Conservation (phyloP, 2,113 vertebrate species). For the Vulpes vulpes region DNA sequence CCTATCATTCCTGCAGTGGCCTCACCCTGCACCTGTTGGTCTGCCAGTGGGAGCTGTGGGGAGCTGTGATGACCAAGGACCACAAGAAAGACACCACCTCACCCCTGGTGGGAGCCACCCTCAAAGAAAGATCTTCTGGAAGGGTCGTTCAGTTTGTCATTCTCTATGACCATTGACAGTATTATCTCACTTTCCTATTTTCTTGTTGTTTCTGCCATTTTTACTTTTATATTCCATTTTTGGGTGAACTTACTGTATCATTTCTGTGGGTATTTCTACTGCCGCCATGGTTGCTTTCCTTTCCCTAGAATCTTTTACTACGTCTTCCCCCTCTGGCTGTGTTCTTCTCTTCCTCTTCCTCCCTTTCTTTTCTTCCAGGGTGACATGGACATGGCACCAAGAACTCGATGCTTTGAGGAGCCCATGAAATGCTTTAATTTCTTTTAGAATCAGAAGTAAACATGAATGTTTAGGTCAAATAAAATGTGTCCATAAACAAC, state of each 20-base stretch:
- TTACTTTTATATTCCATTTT: not conserved
- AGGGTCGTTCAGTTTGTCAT: accelerated
- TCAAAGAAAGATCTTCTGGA: not conserved
- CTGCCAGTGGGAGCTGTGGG: no score
- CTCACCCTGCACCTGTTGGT: accelerated
- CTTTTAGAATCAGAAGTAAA: not conserved
- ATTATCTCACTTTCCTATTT: not conserved
- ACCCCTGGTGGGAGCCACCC: accelerated
- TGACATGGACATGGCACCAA: accelerated
- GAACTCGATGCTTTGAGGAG: not conserved
- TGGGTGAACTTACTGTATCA: accelerated
- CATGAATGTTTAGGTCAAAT: not conserved
- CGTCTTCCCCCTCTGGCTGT: not conserved
- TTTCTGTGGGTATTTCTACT: not conserved
- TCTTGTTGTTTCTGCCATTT: not conserved
- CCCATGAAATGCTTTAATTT: not conserved
- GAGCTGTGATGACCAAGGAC: not conserved
- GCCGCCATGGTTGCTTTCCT: not conserved
- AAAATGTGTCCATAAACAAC: not conserved
- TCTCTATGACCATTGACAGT: accelerated
- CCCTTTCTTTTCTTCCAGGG: not conserved
- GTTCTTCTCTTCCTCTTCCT: no score
- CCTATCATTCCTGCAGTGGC: accelerated
- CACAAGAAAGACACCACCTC: accelerated
- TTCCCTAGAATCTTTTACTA: no score